Conservation (phyloP, 2,888 invertebrate genomes). For the Tortrix viridana region DNA sequence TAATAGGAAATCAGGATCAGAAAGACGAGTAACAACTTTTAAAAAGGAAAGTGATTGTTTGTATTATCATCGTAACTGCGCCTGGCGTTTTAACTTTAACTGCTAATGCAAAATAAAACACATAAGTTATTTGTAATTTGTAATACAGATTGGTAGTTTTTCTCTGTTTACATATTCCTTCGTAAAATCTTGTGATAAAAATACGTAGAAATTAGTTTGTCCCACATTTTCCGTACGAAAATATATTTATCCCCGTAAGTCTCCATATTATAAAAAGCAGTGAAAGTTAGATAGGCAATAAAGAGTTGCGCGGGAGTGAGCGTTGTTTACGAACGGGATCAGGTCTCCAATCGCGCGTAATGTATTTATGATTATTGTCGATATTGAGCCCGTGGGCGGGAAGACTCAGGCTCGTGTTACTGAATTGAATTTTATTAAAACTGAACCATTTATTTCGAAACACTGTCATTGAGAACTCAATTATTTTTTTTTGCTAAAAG, state of each 20-base stretch:
- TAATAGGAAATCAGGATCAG: no score
- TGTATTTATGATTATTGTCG: slow-evolving; percentile 84
- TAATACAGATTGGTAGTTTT: no score
- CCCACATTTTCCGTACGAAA: slow-evolving; percentile 25
- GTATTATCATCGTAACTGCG: no score
- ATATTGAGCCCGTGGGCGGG: slow-evolving; percentile 4
- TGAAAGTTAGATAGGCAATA: slow-evolving; percentile 80
- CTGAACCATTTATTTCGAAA: no score
- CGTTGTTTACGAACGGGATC: slow-evolving; percentile 78
- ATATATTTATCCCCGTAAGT: slow-evolving; percentile 42
- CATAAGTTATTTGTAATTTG: no score
- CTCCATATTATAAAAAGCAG: slow-evolving; percentile 70
- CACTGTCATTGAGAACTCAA: no score
- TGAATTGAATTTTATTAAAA: slow-evolving; percentile 16
- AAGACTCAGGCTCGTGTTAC: slow-evolving; percentile 2
- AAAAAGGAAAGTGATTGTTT: no score
- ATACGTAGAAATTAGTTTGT: background rate
- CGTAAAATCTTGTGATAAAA: background rate
- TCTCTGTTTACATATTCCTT: background rate
- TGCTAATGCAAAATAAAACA: no score
- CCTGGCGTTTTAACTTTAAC: no score
- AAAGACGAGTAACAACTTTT: no score
- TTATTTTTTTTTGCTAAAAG: no score
- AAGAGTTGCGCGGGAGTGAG: slow-evolving; percentile 67
- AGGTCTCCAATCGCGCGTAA: slow-evolving; percentile 79